Percentiles rank a stretch among this genome's conserved stretches.
Evolutionary conservation across 2,888 invertebrate species (phyloP).

Genomic region (Euzophera pinguis): DNA sequence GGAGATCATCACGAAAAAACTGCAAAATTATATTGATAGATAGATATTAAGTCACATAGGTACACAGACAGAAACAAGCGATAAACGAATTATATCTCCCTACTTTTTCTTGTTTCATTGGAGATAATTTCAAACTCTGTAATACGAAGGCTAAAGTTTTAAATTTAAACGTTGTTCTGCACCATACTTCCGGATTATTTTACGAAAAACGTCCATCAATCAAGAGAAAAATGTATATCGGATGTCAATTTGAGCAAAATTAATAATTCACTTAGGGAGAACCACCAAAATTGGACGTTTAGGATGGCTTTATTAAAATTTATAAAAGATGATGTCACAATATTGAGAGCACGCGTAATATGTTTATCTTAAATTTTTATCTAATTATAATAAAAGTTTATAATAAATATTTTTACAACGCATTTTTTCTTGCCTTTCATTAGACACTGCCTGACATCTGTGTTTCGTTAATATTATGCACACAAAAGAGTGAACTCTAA

Average conservation of each 20-base stretch:
- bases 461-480: too few relatives aligned
- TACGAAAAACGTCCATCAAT: conserved; percentile 36
- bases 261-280: conserved; percentile 23
- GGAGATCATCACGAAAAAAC: too few relatives aligned
- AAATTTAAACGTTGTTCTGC: conserved; percentile 11
- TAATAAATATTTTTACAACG: too few relatives aligned
- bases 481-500: too few relatives aligned
- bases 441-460: too few relatives aligned
- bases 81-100: too few relatives aligned
- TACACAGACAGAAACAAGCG: too few relatives aligned
- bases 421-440: too few relatives aligned
- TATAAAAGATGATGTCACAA: conserved; percentile 19
- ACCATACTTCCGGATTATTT: conserved; percentile 24
- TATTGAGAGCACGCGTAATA: conserved; percentile 13
- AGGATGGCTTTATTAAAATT: conserved; percentile 22
- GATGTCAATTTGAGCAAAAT: conserved; percentile 31
- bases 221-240: conserved; percentile 31
- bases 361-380: not conserved
- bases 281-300: conserved; percentile 21
- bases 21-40: too few relatives aligned
- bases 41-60: too few relatives aligned
- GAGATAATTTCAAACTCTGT: not conserved
- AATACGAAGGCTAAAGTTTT: not conserved
- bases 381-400: too few relatives aligned
- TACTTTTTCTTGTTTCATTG: not conserved